Evolutionary conservation across 2,113 vertebrate genomes (phyloP), one percentile per base, ranked within the genome.

Genomic region (Scophthalmus maximus): DNA sequence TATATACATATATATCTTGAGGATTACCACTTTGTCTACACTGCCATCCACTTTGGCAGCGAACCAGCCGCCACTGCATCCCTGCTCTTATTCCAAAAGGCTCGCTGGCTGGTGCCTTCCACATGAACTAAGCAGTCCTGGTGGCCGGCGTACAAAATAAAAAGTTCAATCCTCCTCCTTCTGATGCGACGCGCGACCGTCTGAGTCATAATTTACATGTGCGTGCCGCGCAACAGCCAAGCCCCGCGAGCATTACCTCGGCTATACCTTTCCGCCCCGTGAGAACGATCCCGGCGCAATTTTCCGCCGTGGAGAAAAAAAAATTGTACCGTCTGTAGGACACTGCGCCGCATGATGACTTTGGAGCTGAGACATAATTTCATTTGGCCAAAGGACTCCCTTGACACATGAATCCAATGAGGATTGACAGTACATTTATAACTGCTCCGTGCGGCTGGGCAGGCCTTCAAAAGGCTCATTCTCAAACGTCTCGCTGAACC

Each of bases 351-450:
- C 73, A 61, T 76, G 73, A 83, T 82, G 82, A 80, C 79, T 78
- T 82, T 57, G 36, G 76, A 81, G 79, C 68, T 17, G 58, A 70
- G 73, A 86, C 86, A 79, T 87, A 68, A 89, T 90, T 92, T 87
- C 69, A 89, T 84, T 90, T 92, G 66, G 72, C 62, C 72, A 68
- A 73, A 84, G 73, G 85, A 82, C 78, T 87, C 82, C 79, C 78
- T 36, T 79, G 86, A 87, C 85, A 73, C 64, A 51, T 47, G 73
- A 70, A 73, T 84, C 80, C 79, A 71, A 84, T 73, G 69, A 85
- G 87, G 85, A 91, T 78, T 84, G 81, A 85, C 85, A 85, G 83
- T 58, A 82, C 81, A 85, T 89, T 88, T 86, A 88, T 68, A 89
- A 83, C 77, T 46, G 84, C 58, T 66, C 73, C 40, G 76, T 83